Evolutionary conservation across 53 echinoderm and acorn worm genomes (phyloP).

Genomic region (Crossaster papposus): DNA sequence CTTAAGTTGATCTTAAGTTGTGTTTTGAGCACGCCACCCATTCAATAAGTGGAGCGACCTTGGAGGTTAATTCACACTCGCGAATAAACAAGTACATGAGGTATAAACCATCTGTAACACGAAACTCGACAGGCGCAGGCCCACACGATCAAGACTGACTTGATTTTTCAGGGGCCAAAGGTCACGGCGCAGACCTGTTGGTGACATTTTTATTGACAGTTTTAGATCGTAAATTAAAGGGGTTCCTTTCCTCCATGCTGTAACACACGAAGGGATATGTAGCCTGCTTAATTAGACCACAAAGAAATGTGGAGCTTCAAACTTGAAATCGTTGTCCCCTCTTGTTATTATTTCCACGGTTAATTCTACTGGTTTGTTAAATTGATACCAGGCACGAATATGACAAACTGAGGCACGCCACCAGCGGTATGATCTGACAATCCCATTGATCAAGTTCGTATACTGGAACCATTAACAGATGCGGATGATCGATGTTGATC

Average conservation of each 20-base stretch:
- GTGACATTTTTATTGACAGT: not conserved
- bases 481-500: not conserved
- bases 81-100: not conserved
- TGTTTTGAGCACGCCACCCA: no score
- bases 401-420: not conserved
- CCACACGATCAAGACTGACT: conserved; percentile 9
- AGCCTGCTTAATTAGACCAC: no score
- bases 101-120: not conserved
- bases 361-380: not conserved
- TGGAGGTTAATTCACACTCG: not conserved
- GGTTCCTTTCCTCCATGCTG: no score
- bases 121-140: not conserved
- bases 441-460: not conserved
- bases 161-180: conserved; percentile 15
- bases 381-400: not conserved
- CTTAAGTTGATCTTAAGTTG: not conserved
- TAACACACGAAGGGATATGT: no score
- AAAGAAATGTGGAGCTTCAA: no score
- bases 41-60: no score
- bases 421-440: not conserved
- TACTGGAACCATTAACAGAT: not conserved
- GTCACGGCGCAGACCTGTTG: conserved; percentile 29
- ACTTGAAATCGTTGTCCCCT: not conserved
- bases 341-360: not conserved
- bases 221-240: not conserved